These are phyloP conservation scores for Eleutherodactylus coqui DNA, from an alignment of 2,797 vertebrate genomes.

Conservation along the genomic window DNA sequence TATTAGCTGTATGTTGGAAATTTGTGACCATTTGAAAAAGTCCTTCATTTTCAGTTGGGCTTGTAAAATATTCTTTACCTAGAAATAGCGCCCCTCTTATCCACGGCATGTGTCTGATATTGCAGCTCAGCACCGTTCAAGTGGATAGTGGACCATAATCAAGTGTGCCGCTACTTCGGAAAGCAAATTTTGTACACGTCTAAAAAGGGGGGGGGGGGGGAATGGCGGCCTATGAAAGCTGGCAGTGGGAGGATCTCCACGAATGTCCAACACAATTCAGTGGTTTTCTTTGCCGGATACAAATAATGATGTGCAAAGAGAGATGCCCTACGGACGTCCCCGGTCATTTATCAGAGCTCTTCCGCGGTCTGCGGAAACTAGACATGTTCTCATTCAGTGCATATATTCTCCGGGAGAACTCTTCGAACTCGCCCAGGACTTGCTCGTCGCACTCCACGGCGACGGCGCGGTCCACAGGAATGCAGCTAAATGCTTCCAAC, in stretches of 20 bases:
- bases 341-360: conserved; percentile 91
- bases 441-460: conserved; percentile 97
- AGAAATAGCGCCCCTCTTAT: neutral
- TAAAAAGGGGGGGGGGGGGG: neutral
- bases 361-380: conserved; percentile 91
- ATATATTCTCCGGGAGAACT: conserved; percentile 96
- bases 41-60: too few species aligned
- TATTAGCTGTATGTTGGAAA: neutral
- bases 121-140: neutral
- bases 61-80: too few species aligned
- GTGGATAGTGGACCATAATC: neutral
- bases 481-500: conserved; percentile 87
- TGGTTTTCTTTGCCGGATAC: conserved; percentile 68
- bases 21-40: neutral
- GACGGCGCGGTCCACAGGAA: conserved; percentile 94
- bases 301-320: conserved; percentile 85
- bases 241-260: too few species aligned
- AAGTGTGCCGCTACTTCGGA: neutral
- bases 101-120: neutral
- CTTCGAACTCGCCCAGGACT: conserved; percentile 95
- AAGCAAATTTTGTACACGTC: neutral
- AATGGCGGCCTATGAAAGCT: too few species aligned
- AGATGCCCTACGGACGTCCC: conserved; percentile 39
- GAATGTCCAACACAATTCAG: neutral
- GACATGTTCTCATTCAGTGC: conserved; percentile 94